Evolutionary conservation across 2,888 invertebrate genomes (phyloP), one percentile per base, ranked within the genome.

Genomic region (Cheilosia vulpina): DNA sequence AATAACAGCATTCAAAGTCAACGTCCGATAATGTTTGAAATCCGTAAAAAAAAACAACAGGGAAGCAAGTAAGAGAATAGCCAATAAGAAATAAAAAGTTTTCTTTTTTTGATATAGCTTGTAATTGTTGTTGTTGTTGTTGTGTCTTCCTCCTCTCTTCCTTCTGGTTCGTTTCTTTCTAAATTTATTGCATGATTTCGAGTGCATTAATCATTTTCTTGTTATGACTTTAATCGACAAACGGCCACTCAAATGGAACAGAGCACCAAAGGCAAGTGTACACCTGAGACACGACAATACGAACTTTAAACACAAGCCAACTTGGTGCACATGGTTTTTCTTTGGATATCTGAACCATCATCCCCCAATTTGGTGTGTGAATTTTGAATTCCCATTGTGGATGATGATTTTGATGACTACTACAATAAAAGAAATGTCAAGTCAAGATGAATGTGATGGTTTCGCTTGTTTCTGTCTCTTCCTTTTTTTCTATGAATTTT

Each of bases 1-100:
- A 60, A 72, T 76, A 76, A 68, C 76, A 76, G 76, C 19, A 76
- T 43, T 58, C 21, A 21, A 52, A 68, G 76, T 60, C 76, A 76
- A 66, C 34, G 76, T 21, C 66, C 76, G 66, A 60, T 60, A 68
- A 76, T 76, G 76, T 76, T 50, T 38, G 60, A 76, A 76, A 52
- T 52, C 66, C 58, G 41, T 68, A 65, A 57, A 65, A 75, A 65
- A 47, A 47, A 55, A 52, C 4, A 24, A 43, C n/a, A 72, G 27
- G 43, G 53, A 62, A 52, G 43, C 24, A n/a, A 47, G 31, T 4
- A 17, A 55, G 15, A 31, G 65, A 27, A 47, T 21, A 55, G 47
- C 65, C 58, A 66, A 65, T 52, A 57, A 27, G 38, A 69, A 68
- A 68, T 41, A 41, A 5, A 31, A 31, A 1, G 9, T 45, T 58